A percentile compares a stretch with the other conserved stretches of the same genome.
phyloP scores from a whole-genome alignment of 1,140 invertebrate genomes.

The Eulimnadia texana region DNA sequence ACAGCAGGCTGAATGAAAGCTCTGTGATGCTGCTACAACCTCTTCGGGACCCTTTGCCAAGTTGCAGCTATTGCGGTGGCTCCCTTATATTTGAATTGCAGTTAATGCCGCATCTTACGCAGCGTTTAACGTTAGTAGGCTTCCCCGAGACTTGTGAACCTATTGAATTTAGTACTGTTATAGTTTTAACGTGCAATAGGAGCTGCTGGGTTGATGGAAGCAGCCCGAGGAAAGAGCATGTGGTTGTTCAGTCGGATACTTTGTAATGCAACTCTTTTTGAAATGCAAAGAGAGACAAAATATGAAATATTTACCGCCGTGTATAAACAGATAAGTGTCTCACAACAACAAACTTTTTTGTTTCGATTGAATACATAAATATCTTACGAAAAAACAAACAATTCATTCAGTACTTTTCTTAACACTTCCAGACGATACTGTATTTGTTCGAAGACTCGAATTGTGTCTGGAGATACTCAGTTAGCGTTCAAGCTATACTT shows the following conservation, averaged over 20 bases:
- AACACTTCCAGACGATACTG: too few species aligned
- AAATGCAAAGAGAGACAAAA: too few species aligned
- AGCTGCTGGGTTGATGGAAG: constrained; percentile 65
- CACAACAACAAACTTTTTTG: neutral
- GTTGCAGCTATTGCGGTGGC: constrained; percentile 53
- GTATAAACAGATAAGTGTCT: too few species aligned
- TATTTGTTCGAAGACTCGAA: too few species aligned
- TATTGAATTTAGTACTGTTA: constrained; percentile 64
- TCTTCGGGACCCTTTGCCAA: constrained; percentile 33
- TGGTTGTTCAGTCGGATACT: constrained; percentile 56
- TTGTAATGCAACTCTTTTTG: neutral
- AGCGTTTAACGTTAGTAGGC: constrained; percentile 40
- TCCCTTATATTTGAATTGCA: constrained; percentile 63
- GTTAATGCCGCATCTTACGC: constrained; percentile 58
- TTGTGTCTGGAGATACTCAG: too few species aligned
- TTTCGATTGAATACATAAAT: neutral
- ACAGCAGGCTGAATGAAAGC: constrained; percentile 30
- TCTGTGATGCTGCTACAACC: constrained; percentile 47
- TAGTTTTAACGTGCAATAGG: constrained; percentile 61
- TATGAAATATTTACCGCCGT: too few species aligned
- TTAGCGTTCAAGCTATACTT: neutral
- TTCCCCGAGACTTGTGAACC: constrained; percentile 17
- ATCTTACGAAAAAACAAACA: neutral
- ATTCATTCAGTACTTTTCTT: too few species aligned
- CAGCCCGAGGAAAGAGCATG: constrained; percentile 47